Evolutionary conservation across 2,888 invertebrate species (phyloP), one percentile per base, ranked within the genome.

Genomic region (Xiphydria camelus): DNA sequence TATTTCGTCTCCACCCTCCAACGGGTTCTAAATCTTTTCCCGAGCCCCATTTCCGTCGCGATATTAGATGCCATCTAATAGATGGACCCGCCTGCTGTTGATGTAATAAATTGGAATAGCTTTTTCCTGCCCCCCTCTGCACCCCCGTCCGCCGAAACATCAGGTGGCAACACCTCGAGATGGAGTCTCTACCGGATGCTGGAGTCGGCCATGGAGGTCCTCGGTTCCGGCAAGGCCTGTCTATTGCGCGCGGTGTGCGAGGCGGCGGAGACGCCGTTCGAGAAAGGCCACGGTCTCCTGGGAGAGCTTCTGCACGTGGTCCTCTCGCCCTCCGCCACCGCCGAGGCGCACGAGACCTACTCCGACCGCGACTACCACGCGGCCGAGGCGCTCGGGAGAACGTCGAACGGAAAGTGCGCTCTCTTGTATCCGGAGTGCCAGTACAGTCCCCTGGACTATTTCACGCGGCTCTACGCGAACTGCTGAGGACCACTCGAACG

Each of bases 181-280:
- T 86, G 85, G 85, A 82, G 81, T 57, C 77, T 86, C 49, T 87
- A 87, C 66, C 81, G 82, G 63, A 77, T 83, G 40, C 68, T 86
- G 19, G 83, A 84, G 58, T 79, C 79, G 35, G 80, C 82, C 71
- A 77, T 80, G 44, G 78, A 81, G 31, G 33, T 48, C 15, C 39
- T 61, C 32, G 63, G 60, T 41, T 50, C 48, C 26, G 69, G 68
- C 20, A 81, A 84, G 53, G 82, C 83, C 23, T 91, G 91, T 74
- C 71, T 91, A 57, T 76, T 90, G 52, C 82, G 87, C 59, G 82
- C 85, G 55, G 87, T 91, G 68, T 91, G 91, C 68, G 89, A 91
- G 70, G 82, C 86, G 19, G 85, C 89, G 0, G 82, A 84, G 59
- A 78, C 82, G 49, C 83, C 88, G 38, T 82, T 89, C 64, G 81